Evolutionary conservation across 2,888 invertebrate species (phyloP), one percentile per base, ranked within the genome.

Genomic region (Acleris sparsana): DNA sequence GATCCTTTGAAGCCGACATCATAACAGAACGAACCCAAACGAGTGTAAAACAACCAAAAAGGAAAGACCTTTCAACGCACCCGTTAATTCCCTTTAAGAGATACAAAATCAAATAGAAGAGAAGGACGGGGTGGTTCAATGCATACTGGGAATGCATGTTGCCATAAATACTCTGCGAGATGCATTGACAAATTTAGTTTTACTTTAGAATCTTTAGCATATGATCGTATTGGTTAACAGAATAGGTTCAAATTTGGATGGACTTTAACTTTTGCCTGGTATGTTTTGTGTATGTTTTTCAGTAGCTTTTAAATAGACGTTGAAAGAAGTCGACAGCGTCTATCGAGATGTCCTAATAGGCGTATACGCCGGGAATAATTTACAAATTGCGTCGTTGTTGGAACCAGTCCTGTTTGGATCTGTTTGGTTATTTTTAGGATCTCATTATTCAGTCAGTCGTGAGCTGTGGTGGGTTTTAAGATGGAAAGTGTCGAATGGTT

Each of bases 271-370:
- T 55, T 33, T 53, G 3, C 56, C 58, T 63, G 46, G 53, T 62
- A 29, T 61, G 49, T 55, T 22, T 58, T 39, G 13, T 53, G 22
- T 72, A 39, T 68, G 72, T 74, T 70, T 73, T 79, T 75, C 79
- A 74, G 84, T 83, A 78, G 88, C 87, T 90, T 89, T 92, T 89
- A 92, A 92, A 92, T 89, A 91, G 86, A 91, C 73, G 92, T 82
- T 91, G 92, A 92, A 91, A 92, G 91, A 90, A 89, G 85, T 85
- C 81, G 88, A 89, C 89, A 84, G 82, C 87, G 87, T 85, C 88
- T 85, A 89, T 92, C 92, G 91, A 88, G 91, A 85, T 82, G 82
- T 85, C 81, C 91, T 92, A 92, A 92, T 92, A 92, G 90, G 89
- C 89, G 88, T 88, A 82, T 79, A 79, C 71, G 86, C 85, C 87